Evolutionary conservation across 2,888 invertebrate species (phyloP).

Genomic region (Drosophila kanekoi): DNA sequence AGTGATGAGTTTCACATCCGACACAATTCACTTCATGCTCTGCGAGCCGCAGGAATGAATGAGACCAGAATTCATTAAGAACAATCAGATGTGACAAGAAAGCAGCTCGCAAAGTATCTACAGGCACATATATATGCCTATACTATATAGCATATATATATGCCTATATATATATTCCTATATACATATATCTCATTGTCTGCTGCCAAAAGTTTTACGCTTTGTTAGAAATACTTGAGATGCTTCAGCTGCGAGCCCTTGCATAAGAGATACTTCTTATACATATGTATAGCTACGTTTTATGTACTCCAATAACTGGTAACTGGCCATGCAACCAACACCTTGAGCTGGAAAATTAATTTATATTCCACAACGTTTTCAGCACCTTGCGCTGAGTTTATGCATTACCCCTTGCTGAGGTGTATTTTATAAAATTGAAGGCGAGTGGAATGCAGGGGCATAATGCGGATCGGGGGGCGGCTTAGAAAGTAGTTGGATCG

Average conservation of each 20-base stretch:
- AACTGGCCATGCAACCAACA: slow-evolving; percentile 49
- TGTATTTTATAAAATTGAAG: slow-evolving; percentile 56
- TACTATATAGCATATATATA: slow-evolving; percentile 6
- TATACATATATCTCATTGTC: slow-evolving; percentile 21
- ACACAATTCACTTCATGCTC: slow-evolving; percentile 60
- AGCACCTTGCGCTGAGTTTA: slow-evolving; percentile 66
- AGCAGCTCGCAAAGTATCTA: slow-evolving; percentile 22
- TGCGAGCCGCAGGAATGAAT: slow-evolving; percentile 66
- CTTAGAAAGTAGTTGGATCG: slow-evolving; percentile 59
- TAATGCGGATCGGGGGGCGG: background rate
- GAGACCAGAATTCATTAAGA: slow-evolving; percentile 74
- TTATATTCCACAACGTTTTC: slow-evolving; percentile 64
- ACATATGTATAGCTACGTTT: background rate
- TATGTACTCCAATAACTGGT: slow-evolving; percentile 34
- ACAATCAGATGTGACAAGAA: slow-evolving; percentile 66
- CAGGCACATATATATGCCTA: slow-evolving; percentile 4
- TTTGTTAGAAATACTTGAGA: slow-evolving; percentile 59
- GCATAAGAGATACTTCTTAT: too few species aligned
- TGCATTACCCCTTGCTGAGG: slow-evolving; percentile 37
- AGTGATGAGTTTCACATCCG: slow-evolving; percentile 72
- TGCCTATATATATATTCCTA: background rate
- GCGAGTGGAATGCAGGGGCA: background rate
- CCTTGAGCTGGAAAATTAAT: slow-evolving; percentile 52
- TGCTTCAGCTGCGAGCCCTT: slow-evolving; percentile 1
- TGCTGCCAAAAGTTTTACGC: slow-evolving; percentile 67